These are phyloP conservation scores for Falco columbarius DNA, from an alignment of 2,797 vertebrate genomes.

Conservation along the genomic window DNA sequence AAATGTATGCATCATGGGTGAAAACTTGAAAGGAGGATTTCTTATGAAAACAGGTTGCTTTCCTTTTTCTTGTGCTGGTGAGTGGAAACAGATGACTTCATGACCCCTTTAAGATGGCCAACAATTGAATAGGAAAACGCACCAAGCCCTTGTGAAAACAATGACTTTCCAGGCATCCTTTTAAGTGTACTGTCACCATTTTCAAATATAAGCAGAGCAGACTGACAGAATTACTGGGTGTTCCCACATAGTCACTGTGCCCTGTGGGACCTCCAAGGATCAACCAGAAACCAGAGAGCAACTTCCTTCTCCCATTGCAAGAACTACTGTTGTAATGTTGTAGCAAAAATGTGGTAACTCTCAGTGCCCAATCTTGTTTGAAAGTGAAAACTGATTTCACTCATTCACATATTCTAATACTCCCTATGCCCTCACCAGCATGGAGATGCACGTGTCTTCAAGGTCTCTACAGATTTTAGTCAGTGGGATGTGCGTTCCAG, in stretches of 20 bases:
- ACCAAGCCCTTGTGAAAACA: background rate
- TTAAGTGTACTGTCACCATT: background rate
- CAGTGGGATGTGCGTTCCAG: fast-evolving
- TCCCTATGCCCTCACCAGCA: background rate
- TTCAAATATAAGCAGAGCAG: background rate
- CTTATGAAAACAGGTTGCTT: background rate
- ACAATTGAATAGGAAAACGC: background rate
- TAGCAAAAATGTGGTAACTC: background rate
- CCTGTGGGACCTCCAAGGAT: background rate
- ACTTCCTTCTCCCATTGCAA: background rate
- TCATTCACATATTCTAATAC: background rate
- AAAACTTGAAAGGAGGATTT: background rate
- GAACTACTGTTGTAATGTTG: background rate
- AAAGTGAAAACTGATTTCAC: background rate
- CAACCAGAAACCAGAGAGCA: background rate
- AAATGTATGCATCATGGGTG: background rate
- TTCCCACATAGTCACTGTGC: background rate
- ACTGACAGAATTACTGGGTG: background rate
- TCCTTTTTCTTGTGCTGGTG: background rate
- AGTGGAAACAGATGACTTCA: background rate
- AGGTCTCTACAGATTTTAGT: background rate
- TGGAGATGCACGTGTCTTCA: background rate
- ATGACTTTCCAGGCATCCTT: background rate
- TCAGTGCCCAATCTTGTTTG: background rate
- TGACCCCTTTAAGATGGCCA: background rate